A percentile compares a stretch with the other conserved stretches of the same genome.
Evolutionary conservation across 2,888 invertebrate genomes (phyloP).

Genomic region (Polyommatus icarus): DNA sequence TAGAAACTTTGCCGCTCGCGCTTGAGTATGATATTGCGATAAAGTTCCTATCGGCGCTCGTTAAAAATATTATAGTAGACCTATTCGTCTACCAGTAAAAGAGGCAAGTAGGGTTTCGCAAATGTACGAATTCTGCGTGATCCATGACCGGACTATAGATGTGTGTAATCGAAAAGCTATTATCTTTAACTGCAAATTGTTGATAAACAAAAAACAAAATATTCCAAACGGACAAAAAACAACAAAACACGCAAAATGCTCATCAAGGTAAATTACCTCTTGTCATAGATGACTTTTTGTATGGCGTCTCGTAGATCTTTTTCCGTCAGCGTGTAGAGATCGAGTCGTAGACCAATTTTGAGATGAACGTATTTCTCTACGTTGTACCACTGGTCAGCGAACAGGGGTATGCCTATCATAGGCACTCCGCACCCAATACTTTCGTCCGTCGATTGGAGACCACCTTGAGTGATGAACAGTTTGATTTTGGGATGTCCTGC

Average conservation of each 20-base stretch:
- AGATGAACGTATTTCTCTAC: slow-evolving; percentile 50
- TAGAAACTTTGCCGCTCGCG: neutral
- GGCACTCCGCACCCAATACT: slow-evolving; percentile 61
- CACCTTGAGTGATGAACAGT: slow-evolving; percentile 64
- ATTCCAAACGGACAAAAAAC: neutral
- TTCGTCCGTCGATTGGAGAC: slow-evolving; percentile 66
- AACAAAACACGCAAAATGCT: neutral
- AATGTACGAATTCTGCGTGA: neutral
- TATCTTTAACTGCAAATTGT: too few relatives aligned
- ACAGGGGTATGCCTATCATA: slow-evolving; percentile 61
- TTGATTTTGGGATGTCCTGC: slow-evolving; percentile 68
- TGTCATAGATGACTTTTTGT: slow-evolving; percentile 42
- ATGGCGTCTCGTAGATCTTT: slow-evolving; percentile 47
- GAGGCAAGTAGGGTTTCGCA: too few relatives aligned
- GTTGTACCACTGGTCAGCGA: slow-evolving; percentile 63
- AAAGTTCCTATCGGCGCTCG: neutral
- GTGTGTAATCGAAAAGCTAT: neutral
- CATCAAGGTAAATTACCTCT: slow-evolving; percentile 43
- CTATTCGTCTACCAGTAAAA: too few relatives aligned
- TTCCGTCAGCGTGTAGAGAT: slow-evolving; percentile 49
- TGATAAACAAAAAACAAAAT: neutral
- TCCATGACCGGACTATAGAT: neutral
- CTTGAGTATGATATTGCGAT: neutral
- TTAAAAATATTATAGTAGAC: neutral
- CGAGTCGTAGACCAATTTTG: slow-evolving; percentile 53